phyloP scores from a whole-genome alignment of 1,140 invertebrate genomes.

The Centruroides vittatus region DNA sequence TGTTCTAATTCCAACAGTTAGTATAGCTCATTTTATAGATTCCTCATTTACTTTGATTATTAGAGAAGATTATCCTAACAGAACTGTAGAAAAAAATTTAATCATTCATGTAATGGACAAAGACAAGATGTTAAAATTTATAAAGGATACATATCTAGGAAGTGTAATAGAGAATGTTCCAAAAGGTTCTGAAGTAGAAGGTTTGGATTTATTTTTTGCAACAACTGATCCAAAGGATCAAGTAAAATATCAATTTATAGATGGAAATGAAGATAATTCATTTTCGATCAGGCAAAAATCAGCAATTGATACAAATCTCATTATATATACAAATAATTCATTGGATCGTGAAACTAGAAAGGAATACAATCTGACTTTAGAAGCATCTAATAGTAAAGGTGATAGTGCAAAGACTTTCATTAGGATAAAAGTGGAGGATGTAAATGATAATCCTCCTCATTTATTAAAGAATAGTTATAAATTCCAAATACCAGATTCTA shows the following conservation, averaged over 20 bases:
- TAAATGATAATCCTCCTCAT: constrained; percentile 78
- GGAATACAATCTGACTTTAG: constrained; percentile 52
- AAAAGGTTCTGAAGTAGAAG: constrained; percentile 47
- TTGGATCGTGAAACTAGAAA: constrained; percentile 54
- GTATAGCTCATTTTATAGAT: constrained; percentile 60
- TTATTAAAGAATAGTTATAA: constrained; percentile 62
- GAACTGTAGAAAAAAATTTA: constrained; percentile 58
- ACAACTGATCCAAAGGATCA: constrained; percentile 44
- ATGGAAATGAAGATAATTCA: constrained; percentile 32
- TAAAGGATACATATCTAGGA: constrained; percentile 46
- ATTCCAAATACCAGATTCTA: constrained; percentile 48
- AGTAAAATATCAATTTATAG: constrained; percentile 57
- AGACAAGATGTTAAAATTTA: constrained; percentile 59
- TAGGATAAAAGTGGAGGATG: constrained; percentile 55
- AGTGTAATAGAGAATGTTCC: constrained; percentile 55
- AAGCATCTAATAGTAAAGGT: constrained; percentile 54
- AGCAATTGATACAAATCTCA: constrained; percentile 35
- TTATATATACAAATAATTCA: constrained; percentile 51
- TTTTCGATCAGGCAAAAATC: constrained; percentile 32
- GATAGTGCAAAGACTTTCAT: constrained; percentile 55
- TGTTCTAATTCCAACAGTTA: constrained; percentile 74
- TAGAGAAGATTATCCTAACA: constrained; percentile 59
- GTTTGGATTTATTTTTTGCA: constrained; percentile 30
- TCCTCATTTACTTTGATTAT: constrained; percentile 61
- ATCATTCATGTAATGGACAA: constrained; percentile 68